phyloP scores from a whole-genome alignment of 2,113 vertebrate genomes.

The Asarcornis scutulata region DNA sequence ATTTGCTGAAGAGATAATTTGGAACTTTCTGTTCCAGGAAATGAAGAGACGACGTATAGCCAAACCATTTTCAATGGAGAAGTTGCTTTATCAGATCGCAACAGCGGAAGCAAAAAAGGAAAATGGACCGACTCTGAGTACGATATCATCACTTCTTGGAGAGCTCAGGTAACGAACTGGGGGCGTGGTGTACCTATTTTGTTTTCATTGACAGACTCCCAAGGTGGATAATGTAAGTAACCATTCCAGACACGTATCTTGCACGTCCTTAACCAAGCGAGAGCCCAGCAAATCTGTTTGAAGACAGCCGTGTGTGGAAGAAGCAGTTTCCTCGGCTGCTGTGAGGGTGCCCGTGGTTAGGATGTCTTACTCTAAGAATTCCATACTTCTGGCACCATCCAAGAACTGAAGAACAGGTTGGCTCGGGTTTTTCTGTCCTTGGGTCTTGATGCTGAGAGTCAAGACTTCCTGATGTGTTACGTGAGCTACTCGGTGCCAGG shows the following conservation, averaged over 20 bases:
- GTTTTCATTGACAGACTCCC: conserved; percentile 33
- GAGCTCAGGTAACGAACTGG: conserved; percentile 90
- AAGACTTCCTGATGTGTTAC: not conserved
- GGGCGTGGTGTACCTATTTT: not conserved
- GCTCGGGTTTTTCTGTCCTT: not conserved
- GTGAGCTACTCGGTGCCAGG: not conserved
- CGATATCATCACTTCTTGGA: conserved; percentile 94
- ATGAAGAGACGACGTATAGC: conserved; percentile 95
- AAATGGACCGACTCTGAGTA: conserved; percentile 92
- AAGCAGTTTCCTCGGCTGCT: not conserved
- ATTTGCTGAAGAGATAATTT: not conserved
- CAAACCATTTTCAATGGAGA: conserved; percentile 99
- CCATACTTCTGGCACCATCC: not conserved
- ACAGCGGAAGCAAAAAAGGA: conserved; percentile 96
- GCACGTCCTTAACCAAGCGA: not conserved
- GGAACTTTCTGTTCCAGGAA: conserved; percentile 80
- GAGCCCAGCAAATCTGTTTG: not conserved
- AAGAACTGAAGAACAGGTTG: not conserved
- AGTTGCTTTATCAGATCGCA: conserved; percentile 98
- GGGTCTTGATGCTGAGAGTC: not conserved
- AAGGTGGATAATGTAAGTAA: conserved; percentile 9
- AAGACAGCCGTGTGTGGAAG: not conserved
- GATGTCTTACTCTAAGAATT: not conserved
- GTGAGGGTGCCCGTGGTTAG: not conserved
- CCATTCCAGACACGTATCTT: not conserved